phyloP scores from a whole-genome alignment of 2,797 vertebrate species.

The Urocyon cinereoargenteus region DNA sequence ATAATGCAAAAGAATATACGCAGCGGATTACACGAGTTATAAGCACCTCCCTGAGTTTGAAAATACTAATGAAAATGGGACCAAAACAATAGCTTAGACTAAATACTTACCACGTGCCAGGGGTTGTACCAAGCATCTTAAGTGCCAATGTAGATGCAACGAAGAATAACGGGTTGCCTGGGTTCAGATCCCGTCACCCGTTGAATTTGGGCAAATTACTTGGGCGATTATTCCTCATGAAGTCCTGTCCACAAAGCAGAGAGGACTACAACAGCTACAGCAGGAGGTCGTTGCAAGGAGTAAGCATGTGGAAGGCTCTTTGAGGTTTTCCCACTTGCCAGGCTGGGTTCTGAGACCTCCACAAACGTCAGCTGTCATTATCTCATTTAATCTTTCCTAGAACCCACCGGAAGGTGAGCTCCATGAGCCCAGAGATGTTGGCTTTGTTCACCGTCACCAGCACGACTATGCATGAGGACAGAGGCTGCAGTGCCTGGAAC shows the following conservation, averaged over 20 bases:
- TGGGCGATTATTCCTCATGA: neutral
- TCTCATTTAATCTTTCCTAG: neutral
- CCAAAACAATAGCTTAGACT: slow-evolving; percentile 35
- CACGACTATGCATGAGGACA: neutral
- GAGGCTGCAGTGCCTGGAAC: neutral
- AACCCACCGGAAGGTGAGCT: neutral
- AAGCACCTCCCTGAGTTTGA: slow-evolving; percentile 33
- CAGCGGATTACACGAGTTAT: neutral
- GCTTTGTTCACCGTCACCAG: neutral
- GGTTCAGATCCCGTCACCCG: neutral
- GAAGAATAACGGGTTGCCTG: neutral
- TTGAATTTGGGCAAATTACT: neutral
- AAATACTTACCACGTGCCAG: neutral
- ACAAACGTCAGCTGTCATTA: neutral
- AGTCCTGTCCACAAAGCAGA: neutral
- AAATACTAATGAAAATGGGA: slow-evolving; percentile 35
- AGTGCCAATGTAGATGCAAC: neutral
- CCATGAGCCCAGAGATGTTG: neutral
- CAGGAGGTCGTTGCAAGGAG: neutral
- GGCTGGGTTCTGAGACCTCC: neutral
- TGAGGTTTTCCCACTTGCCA: neutral
- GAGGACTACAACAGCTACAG: neutral
- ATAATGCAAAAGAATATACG: slow-evolving; percentile 51
- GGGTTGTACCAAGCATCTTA: neutral
- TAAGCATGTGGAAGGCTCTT: neutral